A percentile compares a stretch with the other conserved stretches of the same genome.
Conservation (phyloP, 2,888 invertebrate species). For the Sabatieria punctata region DNA sequence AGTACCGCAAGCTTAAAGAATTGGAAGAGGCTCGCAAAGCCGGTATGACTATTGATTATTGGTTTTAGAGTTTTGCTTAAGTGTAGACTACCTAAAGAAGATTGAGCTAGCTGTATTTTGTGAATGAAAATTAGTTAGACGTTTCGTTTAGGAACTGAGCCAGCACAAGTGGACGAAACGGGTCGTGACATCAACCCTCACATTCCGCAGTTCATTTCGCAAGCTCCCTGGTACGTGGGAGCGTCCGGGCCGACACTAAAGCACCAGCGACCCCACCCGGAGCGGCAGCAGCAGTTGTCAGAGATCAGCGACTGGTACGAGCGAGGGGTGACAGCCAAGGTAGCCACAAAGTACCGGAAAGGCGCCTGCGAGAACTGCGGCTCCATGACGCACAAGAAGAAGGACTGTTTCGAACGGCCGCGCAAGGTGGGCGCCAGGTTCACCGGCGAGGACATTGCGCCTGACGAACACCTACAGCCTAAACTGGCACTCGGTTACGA, state of each 20-base stretch:
- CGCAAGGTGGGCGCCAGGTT: slow-evolving; percentile 78
- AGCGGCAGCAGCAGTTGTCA: slow-evolving; percentile 53
- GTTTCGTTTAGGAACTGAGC: slow-evolving; percentile 19
- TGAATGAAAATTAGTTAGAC: neutral
- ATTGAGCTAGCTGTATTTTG: neutral
- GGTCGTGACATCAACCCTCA: slow-evolving; percentile 84
- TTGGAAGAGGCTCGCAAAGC: slow-evolving; percentile 74
- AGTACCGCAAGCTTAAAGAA: slow-evolving; percentile 93
- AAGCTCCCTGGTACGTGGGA: slow-evolving; percentile 51
- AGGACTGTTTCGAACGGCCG: slow-evolving; percentile 85
- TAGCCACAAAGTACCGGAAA: slow-evolving; percentile 45
- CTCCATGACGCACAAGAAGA: slow-evolving; percentile 81
- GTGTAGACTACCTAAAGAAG: neutral
- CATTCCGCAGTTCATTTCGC: slow-evolving; percentile 94
- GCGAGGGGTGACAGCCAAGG: slow-evolving; percentile 63
- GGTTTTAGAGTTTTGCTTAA: neutral
- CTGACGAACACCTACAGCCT: slow-evolving; percentile 75
- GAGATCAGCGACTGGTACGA: slow-evolving; percentile 62
- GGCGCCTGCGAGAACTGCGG: slow-evolving; percentile 97
- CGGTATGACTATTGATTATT: slow-evolving; percentile 36
- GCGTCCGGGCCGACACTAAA: slow-evolving; percentile 77
- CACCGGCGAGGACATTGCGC: slow-evolving; percentile 61
- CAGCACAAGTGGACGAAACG: slow-evolving; percentile 27
- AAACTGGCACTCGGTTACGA: slow-evolving; percentile 67
- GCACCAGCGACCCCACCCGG: slow-evolving; percentile 90